phyloP scores from a whole-genome alignment of 2,113 vertebrate genomes.

The Nothobranchius furzeri region DNA sequence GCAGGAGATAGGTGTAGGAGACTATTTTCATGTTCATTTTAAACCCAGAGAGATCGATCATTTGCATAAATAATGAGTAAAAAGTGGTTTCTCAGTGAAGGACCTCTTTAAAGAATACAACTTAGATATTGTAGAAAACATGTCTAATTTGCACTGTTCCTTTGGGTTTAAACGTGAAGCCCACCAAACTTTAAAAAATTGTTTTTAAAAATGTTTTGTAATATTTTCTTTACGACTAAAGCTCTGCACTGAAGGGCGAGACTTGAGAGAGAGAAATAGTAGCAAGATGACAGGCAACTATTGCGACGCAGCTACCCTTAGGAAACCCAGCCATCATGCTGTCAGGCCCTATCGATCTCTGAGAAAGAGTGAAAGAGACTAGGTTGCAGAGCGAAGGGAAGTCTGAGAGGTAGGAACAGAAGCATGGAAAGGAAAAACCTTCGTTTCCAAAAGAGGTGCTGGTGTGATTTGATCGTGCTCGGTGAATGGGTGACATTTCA shows the following conservation, averaged over 20 bases:
- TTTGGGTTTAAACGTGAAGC: too few relatives aligned
- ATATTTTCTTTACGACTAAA: conserved; percentile 18
- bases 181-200: neutral
- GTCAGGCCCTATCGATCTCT: conserved; percentile 67
- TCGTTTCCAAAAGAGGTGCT: conserved; percentile 46
- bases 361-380: conserved; percentile 50
- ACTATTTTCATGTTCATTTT: too few relatives aligned
- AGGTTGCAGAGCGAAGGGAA: conserved; percentile 18
- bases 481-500: conserved; percentile 74
- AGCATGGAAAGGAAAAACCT: conserved; percentile 36
- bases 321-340: conserved; percentile 68
- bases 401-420: conserved; percentile 17
- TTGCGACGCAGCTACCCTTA: conserved; percentile 58
- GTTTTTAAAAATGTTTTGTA: conserved; percentile 12
- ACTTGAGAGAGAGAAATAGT: conserved; percentile 52
- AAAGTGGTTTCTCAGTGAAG: too few relatives aligned
- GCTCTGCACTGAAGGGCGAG: conserved; percentile 14
- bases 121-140: too few relatives aligned
- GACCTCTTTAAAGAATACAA: too few relatives aligned
- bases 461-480: conserved; percentile 66
- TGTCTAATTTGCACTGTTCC: too few relatives aligned
- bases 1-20: too few relatives aligned
- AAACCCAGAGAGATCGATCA: too few relatives aligned
- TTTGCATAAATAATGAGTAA: too few relatives aligned
- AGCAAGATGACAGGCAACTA: conserved; percentile 55